phyloP scores from a whole-genome alignment of 2,113 vertebrate genomes.

The Crypturellus undulatus region DNA sequence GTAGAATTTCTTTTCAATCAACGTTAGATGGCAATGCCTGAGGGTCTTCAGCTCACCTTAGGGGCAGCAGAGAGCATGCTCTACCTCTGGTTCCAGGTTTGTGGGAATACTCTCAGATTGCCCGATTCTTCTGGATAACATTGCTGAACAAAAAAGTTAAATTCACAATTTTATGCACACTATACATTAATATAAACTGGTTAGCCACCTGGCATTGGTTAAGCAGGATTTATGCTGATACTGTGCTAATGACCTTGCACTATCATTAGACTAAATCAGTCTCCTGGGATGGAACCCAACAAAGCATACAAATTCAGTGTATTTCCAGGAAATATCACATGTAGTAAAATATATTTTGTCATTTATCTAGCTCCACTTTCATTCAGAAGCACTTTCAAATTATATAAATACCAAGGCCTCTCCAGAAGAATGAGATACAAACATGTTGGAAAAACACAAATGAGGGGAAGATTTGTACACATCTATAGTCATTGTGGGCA shows the following conservation, averaged over 20 bases:
- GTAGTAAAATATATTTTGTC: conserved; percentile 36
- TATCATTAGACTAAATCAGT: conserved; percentile 57
- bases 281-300: conserved; percentile 29
- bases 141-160: neutral
- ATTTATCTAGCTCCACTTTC: conserved; percentile 22
- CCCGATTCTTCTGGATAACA: neutral
- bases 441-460: neutral
- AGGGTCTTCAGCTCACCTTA: neutral
- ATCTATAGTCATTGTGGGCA: neutral
- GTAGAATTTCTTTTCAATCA: neutral
- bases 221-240: conserved; percentile 58
- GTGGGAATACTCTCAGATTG: neutral
- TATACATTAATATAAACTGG: conserved; percentile 30
- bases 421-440: neutral
- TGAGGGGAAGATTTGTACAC: neutral
- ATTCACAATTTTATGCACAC: conserved; percentile 26
- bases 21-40: neutral
- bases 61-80: neutral
- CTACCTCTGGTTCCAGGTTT: neutral
- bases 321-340: neutral
- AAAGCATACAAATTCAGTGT: conserved; percentile 34
- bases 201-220: conserved; percentile 55
- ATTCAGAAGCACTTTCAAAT: conserved; percentile 26
- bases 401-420: conserved; percentile 28
- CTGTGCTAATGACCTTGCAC: conserved; percentile 57